Evolutionary conservation across 2,797 vertebrate species (phyloP), one percentile per base, ranked within the genome.

Genomic region (Labeo calbasu): DNA sequence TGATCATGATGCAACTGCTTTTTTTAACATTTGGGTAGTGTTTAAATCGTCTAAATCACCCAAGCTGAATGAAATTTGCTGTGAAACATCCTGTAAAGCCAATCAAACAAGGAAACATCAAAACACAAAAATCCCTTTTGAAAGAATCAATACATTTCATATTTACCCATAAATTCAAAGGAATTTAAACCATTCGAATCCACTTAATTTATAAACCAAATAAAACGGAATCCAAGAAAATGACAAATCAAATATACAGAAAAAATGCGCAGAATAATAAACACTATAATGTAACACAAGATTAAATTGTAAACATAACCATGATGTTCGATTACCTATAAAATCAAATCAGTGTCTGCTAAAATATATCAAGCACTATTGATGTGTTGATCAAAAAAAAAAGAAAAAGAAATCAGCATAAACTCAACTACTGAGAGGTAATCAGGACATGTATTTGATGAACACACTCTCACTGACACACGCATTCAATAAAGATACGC

Each of bases 401-500:
- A 19, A 36, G 32, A 36, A 36, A 36, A 36, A 36, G 0, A 25
- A 53, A 55, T 53, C 36, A 57, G 36, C 25, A 3, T 32, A 13
- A 53, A 36, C 40, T 72, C 51, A 55, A 59, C 71, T 70, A 77
- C 76, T 40, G 48, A 78, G 88, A 89, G 82, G 84, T 84, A 88
- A 87, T 82, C 66, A 88, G 81, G 25, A 81, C 79, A 43, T 43
- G 6, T 68, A 82, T 63, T 17, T 51, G 59, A 71, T 28, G 65
- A 43, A 79, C 57, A 51, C 83, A 40, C 63, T 13, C 51, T 46
- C 21, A n/a, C 70, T 48, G 36, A 25, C 19, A 51, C 5, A 63
- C 2, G 0, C 4, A 3, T 66, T 69, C 61, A n/a, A 21, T 69
- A 55, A 36, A 73, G 57, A 73, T n/a, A 48, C 55, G n/a, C 46